These are phyloP conservation scores for Platorchestia sp. DNA, from an alignment of 1,140 invertebrate genomes.

Conservation along the genomic window DNA sequence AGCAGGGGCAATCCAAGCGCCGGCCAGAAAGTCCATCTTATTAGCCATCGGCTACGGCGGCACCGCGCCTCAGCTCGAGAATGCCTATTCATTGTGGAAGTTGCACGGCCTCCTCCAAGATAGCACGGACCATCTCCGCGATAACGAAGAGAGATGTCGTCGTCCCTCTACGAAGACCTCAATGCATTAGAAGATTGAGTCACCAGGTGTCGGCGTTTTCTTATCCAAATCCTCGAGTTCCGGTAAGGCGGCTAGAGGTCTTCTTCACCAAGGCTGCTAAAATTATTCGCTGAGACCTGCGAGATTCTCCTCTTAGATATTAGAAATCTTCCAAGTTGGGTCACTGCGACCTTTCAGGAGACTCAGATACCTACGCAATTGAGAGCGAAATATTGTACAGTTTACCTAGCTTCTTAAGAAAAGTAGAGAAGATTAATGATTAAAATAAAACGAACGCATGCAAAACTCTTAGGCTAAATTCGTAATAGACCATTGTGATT, in stretches of 20 bases:
- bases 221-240: background rate
- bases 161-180: slow-evolving; percentile 11
- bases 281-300: background rate
- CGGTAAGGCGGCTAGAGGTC: background rate
- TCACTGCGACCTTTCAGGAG: background rate
- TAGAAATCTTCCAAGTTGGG: background rate
- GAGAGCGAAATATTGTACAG: background rate
- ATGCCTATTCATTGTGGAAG: slow-evolving; percentile 31
- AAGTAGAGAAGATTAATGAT: no score
- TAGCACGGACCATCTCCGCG: background rate
- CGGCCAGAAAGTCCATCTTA: background rate
- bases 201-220: slow-evolving; percentile 4
- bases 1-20: background rate
- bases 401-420: no score
- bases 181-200: slow-evolving; percentile 46
- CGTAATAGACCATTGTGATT: no score
- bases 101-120: background rate
- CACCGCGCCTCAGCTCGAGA: background rate
- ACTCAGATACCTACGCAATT: background rate
- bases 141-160: slow-evolving; percentile 24
- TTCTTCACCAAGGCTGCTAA: background rate
- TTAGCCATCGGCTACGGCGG: background rate
- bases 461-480: no score
- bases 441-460: no score
- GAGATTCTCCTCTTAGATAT: background rate